phyloP scores from a whole-genome alignment of 2,888 invertebrate species.

The Rhodophaea formosa region DNA sequence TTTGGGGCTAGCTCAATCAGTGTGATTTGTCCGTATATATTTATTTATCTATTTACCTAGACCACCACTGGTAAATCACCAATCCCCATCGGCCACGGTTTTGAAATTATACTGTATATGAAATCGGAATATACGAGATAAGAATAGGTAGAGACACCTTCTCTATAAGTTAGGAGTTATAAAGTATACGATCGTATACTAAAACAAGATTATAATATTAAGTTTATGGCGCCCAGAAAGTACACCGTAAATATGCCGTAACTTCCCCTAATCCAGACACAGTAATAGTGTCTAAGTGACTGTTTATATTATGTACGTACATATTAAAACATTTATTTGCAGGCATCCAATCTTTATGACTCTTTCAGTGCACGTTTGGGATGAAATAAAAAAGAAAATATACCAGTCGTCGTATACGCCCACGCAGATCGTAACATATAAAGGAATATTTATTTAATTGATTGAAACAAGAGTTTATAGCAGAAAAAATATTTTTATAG shows the following conservation, averaged over 20 bases:
- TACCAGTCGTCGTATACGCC: too few relatives aligned
- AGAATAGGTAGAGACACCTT: neutral
- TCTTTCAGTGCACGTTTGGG: neutral
- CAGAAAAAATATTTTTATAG: too few relatives aligned
- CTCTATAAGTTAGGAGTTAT: slow-evolving; percentile 20
- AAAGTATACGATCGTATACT: slow-evolving; percentile 28
- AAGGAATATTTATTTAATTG: too few relatives aligned
- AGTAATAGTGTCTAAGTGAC: slow-evolving; percentile 23
- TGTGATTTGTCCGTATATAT: too few relatives aligned
- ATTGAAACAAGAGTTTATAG: too few relatives aligned
- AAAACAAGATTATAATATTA: slow-evolving; percentile 41
- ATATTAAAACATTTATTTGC: neutral
- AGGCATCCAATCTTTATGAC: neutral
- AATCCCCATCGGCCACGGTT: too few relatives aligned
- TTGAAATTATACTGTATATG: too few relatives aligned
- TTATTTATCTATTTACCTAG: too few relatives aligned
- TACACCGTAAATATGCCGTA: slow-evolving; percentile 32
- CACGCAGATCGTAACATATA: too few relatives aligned
- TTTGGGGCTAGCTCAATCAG: too few relatives aligned
- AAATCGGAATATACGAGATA: neutral
- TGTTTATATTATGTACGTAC: neutral
- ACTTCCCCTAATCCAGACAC: slow-evolving; percentile 27
- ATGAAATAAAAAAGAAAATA: too few relatives aligned
- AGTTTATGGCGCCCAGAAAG: slow-evolving; percentile 35
- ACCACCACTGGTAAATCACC: too few relatives aligned